Conservation (phyloP, 2,113 vertebrate genomes). For the Nesogale talazaci region DNA sequence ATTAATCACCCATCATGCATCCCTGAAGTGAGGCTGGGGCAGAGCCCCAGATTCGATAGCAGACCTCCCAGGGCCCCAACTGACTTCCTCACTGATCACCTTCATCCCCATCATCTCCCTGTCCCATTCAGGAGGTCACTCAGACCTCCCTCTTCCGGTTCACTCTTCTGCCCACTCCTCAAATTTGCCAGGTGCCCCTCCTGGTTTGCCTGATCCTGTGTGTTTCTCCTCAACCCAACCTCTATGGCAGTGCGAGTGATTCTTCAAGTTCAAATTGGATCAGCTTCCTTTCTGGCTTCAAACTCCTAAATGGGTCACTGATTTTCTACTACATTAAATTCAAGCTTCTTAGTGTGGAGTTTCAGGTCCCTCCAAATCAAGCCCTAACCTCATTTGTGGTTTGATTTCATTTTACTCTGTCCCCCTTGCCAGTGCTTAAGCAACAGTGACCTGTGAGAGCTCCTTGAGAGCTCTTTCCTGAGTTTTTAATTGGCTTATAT, state of each 20-base stretch:
- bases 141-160: too few species aligned
- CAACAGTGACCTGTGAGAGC: neutral
- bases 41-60: neutral
- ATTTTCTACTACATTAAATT: conserved; percentile 20
- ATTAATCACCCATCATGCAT: conserved; percentile 67
- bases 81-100: neutral
- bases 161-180: neutral
- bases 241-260: neutral
- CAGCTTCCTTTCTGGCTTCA: conserved; percentile 58
- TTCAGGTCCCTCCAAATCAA: neutral
- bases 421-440: neutral
- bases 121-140: neutral
- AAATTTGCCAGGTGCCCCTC: neutral
- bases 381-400: neutral
- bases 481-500: neutral
- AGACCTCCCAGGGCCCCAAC: neutral
- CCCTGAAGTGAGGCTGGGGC: neutral
- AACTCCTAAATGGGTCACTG: conserved; percentile 60
- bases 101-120: neutral
- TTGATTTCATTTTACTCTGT: conserved; percentile 18
- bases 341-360: conserved; percentile 45
- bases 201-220: neutral
- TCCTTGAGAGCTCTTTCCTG: neutral
- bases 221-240: neutral
- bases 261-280: conserved; percentile 38